Evolutionary conservation across 2,888 invertebrate genomes (phyloP).

Genomic region (Chydorus sphaericus): DNA sequence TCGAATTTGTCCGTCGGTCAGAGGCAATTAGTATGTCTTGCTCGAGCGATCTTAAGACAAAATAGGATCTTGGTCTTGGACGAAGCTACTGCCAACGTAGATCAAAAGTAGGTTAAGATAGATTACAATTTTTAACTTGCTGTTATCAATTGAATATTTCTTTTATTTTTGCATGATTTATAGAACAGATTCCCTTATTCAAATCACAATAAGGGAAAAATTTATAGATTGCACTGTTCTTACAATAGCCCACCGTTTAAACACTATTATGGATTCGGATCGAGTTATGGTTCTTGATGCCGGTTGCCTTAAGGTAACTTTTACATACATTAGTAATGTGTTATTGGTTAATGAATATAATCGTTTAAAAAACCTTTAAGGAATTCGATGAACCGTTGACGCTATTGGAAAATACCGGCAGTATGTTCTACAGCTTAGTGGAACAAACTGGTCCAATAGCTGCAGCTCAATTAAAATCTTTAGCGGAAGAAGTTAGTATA

Average conservation of each 20-base stretch:
- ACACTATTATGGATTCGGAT: slow-evolving; percentile 15
- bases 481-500: background rate
- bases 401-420: background rate
- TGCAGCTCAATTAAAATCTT: background rate
- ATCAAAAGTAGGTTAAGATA: slow-evolving; percentile 45
- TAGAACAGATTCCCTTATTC: slow-evolving; percentile 15
- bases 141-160: no score
- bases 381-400: slow-evolving; percentile 3
- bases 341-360: background rate
- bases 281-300: slow-evolving; percentile 16
- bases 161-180: background rate
- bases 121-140: background rate
- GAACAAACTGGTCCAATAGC: slow-evolving; percentile 5
- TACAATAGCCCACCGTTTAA: slow-evolving; percentile 15
- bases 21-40: slow-evolving; percentile 74
- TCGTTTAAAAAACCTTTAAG: slow-evolving; percentile 16
- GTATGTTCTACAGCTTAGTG: slow-evolving; percentile 10
- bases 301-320: slow-evolving; percentile 18
- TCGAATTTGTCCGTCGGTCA: slow-evolving; percentile 80
- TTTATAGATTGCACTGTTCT: slow-evolving; percentile 14
- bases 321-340: no score
- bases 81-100: slow-evolving; percentile 90
- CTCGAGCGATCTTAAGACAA: slow-evolving; percentile 68
- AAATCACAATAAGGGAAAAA: slow-evolving; percentile 11
- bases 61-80: slow-evolving; percentile 75